A percentile compares a stretch with the other conserved stretches of the same genome.
phyloP scores from a whole-genome alignment of 1,140 invertebrate genomes.

The Akabosia matsudoensis region DNA sequence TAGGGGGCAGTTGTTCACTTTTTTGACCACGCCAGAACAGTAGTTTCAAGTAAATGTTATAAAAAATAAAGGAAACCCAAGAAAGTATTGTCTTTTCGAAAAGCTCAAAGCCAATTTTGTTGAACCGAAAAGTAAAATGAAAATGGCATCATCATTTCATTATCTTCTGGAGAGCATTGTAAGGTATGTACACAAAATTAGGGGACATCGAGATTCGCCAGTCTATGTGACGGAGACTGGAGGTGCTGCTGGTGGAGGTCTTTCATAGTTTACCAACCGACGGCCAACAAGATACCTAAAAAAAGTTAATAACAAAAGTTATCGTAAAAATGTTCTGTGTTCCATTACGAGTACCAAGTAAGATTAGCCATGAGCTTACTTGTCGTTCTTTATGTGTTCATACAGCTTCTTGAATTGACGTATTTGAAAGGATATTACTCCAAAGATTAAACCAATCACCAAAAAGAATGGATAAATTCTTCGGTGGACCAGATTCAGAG shows the following conservation, averaged over 20 bases:
- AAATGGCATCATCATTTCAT: too few relatives aligned
- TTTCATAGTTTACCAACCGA: constrained; percentile 89
- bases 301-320: constrained; percentile 25
- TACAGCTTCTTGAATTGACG: constrained; percentile 90
- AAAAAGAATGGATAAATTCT: constrained; percentile 87
- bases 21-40: too few relatives aligned
- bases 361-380: constrained; percentile 60
- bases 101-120: not conserved
- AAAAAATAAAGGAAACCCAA: not conserved
- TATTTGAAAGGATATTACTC: constrained; percentile 73
- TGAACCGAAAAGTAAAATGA: not conserved
- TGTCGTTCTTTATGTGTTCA: constrained; percentile 98
- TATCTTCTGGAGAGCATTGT: not conserved
- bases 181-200: not conserved
- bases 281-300: constrained; percentile 80
- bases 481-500: constrained; percentile 74
- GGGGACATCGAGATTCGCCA: not conserved
- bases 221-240: not conserved
- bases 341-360: constrained; percentile 15
- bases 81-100: not conserved
- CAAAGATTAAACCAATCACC: constrained; percentile 63
- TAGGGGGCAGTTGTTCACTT: too few relatives aligned
- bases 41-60: not conserved
- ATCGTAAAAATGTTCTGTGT: not conserved
- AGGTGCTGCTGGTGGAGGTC: constrained; percentile 42